Evolutionary conservation across 2,797 vertebrate species (phyloP).

Genomic region (Rhabdophis nuchalis): DNA sequence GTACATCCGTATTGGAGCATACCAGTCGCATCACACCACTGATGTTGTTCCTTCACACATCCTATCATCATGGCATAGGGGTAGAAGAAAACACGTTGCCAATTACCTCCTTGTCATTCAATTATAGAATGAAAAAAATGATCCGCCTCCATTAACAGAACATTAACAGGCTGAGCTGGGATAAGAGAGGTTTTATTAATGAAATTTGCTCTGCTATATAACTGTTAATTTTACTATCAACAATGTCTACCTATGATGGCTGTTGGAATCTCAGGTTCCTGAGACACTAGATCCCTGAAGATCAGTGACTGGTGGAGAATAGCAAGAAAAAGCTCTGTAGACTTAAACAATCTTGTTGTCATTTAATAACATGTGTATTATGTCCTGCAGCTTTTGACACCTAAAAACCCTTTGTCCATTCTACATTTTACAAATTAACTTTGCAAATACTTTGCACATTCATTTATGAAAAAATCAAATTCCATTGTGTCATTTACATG

Average conservation of each 20-base stretch:
- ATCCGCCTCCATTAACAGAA: neutral
- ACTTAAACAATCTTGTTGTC: neutral
- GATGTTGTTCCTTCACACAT: neutral
- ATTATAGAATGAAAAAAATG: neutral
- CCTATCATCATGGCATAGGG: neutral
- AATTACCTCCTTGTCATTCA: neutral
- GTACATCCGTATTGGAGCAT: too few relatives aligned
- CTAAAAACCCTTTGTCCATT: neutral
- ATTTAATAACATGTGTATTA: neutral
- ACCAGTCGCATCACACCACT: too few relatives aligned
- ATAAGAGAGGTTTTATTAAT: neutral
- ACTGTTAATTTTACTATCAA: neutral
- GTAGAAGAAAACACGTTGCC: neutral
- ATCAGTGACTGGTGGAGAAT: neutral
- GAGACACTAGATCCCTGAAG: neutral
- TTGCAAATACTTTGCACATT: neutral
- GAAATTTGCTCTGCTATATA: neutral
- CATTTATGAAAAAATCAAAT: neutral
- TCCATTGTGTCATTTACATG: neutral
- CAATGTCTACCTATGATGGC: neutral
- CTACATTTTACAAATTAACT: neutral
- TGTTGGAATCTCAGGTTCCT: neutral
- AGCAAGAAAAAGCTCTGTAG: neutral
- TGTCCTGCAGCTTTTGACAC: neutral
- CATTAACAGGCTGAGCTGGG: neutral